Base-by-base conservation (phyloP, 2,113 vertebrate genomes). In the Oreochromis aureus region DNA sequence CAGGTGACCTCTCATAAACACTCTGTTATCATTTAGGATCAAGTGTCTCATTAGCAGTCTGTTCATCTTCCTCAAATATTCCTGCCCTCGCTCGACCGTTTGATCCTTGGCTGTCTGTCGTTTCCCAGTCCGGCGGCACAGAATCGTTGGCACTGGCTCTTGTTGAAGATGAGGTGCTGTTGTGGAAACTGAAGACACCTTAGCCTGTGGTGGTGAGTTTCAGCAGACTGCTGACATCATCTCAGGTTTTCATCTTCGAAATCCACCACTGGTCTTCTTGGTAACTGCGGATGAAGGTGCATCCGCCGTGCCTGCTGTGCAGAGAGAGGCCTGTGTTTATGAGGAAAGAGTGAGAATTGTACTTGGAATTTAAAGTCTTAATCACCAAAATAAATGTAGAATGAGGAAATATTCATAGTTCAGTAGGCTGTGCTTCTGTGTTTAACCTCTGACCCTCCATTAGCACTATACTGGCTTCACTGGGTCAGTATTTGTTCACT, bases 1-100 rank as follows among this genome's bases (percentile, higher is more conserved):
- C 94, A 59, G 88, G 87, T 95, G 85, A 89, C 93, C 89, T 92
- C 90, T 85, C 92, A 92, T 95, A 95, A 95, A 95, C 92, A 93
- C 87, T 88, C 86, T 87, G 92, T 93, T 95, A 94, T 95, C 92
- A 88, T 95, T 95, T 95, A 81, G 95, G 94, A 94, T 96, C 96
- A 90, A 51, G 11, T 96, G 92, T 95, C 95, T 94, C 94, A 95
- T 96, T 96, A 96, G 90, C 24, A 83, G 36, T 19, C 89, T 53
- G 71, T 92, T 94, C 91, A 87, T 89, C 87, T 24, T 82, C 87
- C 91, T 92, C 81, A 71, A 73, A 89, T 93, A 93, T 91, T n/a
- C 51, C 84, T 53, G 54, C 86, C 80, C 86, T 80, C 83, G 16
- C 27, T 44, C 10, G 19, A 90, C 84, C 56, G 11, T 55, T 78